A percentile compares a stretch with the other conserved stretches of the same genome.
These are phyloP conservation scores for Clarias laeviceps DNA, from an alignment of 2,797 vertebrate species.

Conservation along the genomic window DNA sequence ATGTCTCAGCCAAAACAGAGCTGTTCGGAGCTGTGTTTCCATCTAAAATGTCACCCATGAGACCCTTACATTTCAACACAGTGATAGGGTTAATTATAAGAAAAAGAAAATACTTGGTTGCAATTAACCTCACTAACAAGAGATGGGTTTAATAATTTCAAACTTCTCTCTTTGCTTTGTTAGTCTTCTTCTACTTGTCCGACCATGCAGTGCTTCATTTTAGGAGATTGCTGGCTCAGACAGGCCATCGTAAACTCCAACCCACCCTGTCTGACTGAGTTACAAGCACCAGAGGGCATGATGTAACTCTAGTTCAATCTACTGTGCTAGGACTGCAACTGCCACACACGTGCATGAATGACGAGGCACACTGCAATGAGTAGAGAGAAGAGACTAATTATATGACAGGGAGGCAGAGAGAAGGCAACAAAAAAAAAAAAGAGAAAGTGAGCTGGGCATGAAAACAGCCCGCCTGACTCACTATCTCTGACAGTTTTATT, in stretches of 20 bases:
- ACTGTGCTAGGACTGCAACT: constrained; percentile 28
- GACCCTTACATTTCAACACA: background rate
- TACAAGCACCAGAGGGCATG: constrained; percentile 47
- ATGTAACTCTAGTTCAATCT: constrained; percentile 48
- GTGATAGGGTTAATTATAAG: background rate
- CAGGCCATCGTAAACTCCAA: constrained; percentile 28
- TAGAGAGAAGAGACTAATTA: constrained; percentile 22
- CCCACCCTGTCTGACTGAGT: constrained; percentile 45
- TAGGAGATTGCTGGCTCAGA: constrained; percentile 40
- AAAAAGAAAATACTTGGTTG: background rate
- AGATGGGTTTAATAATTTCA: background rate
- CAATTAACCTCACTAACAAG: background rate
- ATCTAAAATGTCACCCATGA: background rate
- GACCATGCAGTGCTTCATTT: constrained; percentile 17
- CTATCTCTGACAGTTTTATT: constrained; percentile 48
- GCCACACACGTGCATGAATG: constrained; percentile 29
- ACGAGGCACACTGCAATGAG: constrained; percentile 4
- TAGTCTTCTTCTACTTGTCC: constrained; percentile 8
- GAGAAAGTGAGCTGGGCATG: constrained; percentile 29
- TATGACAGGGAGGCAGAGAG: constrained; percentile 22
- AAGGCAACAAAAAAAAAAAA: background rate
- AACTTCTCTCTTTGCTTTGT: background rate
- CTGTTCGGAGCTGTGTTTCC: background rate
- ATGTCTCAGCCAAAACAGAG: constrained; percentile 8
- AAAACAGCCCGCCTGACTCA: constrained; percentile 39